These are phyloP conservation scores for Coregonus suidteri DNA, from an alignment of 2,797 vertebrate species.

Conservation along the genomic window DNA sequence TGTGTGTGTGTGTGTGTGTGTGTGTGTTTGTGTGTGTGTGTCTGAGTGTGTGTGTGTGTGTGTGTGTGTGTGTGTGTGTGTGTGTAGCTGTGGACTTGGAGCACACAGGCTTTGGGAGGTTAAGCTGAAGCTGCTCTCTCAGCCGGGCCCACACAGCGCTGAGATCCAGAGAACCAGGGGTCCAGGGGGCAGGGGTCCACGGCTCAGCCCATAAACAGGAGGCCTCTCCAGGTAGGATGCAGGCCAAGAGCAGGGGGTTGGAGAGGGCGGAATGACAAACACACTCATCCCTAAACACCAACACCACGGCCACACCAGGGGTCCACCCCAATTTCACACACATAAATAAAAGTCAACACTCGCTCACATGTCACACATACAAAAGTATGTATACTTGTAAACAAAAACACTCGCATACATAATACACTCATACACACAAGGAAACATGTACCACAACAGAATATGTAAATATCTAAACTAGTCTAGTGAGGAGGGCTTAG, in stretches of 20 bases:
- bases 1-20: constrained; percentile 11
- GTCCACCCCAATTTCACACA: constrained; percentile 55
- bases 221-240: constrained; percentile 52
- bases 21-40: constrained; percentile 11
- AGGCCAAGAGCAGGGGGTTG: constrained; percentile 39
- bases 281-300: constrained; percentile 56
- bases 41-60: not conserved
- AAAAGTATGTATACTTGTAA: constrained; percentile 33
- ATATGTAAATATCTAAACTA: not conserved
- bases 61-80: not conserved
- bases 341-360: constrained; percentile 12
- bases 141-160: constrained; percentile 46
- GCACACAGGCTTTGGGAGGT: constrained; percentile 40
- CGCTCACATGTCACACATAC: constrained; percentile 37
- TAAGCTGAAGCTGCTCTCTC: constrained; percentile 54
- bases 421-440: constrained; percentile 13
- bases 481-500: not conserved
- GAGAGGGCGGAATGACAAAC: constrained; percentile 33
- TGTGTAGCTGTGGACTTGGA: not conserved
- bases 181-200: constrained; percentile 48
- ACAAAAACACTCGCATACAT: not conserved
- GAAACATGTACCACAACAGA: constrained; percentile 9
- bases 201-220: constrained; percentile 53
- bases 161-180: constrained; percentile 53
- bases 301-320: constrained; percentile 61